Evolutionary conservation across 1,140 invertebrate genomes (phyloP).

Genomic region (Drosophila teissieri): DNA sequence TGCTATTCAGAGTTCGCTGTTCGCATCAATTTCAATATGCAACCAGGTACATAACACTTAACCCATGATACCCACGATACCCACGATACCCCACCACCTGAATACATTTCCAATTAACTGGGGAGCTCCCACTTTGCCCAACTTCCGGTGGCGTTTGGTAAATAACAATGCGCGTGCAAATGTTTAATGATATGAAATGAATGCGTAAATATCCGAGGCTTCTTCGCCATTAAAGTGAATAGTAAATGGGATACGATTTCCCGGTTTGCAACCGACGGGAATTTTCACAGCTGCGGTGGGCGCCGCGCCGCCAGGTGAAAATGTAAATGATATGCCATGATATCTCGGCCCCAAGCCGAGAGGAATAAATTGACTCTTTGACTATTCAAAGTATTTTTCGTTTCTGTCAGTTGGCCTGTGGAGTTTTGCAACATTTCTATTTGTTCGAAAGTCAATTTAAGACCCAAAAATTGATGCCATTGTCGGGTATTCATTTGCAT

Average conservation of each 20-base stretch:
- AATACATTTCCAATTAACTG: conserved; percentile 66
- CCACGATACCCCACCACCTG: conserved; percentile 4
- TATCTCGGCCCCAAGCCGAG: conserved; percentile 39
- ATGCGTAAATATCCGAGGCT: conserved; percentile 68
- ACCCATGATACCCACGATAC: conserved; percentile 11
- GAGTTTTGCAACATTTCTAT: conserved; percentile 37
- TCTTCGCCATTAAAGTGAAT: conserved; percentile 27
- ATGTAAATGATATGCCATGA: conserved; percentile 58
- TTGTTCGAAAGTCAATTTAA: conserved; percentile 62
- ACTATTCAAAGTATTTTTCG: background rate
- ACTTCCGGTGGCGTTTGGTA: conserved; percentile 30
- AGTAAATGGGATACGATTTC: conserved; percentile 32
- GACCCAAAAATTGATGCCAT: conserved; percentile 41
- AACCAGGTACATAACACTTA: conserved; percentile 30
- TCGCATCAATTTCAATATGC: conserved; percentile 76
- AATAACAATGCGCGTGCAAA: conserved; percentile 63
- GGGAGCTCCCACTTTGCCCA: background rate
- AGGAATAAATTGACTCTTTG: conserved; percentile 55
- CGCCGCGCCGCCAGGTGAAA: conserved; percentile 35
- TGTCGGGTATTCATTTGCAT: conserved; percentile 61
- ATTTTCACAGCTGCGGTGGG: conserved; percentile 44
- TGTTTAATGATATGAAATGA: conserved; percentile 79
- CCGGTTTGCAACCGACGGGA: conserved; percentile 25
- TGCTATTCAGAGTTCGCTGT: conserved; percentile 24
- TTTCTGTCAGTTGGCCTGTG: background rate